Base-by-base conservation (phyloP, 2,113 vertebrate species). In the Oryctolagus cuniculus region DNA sequence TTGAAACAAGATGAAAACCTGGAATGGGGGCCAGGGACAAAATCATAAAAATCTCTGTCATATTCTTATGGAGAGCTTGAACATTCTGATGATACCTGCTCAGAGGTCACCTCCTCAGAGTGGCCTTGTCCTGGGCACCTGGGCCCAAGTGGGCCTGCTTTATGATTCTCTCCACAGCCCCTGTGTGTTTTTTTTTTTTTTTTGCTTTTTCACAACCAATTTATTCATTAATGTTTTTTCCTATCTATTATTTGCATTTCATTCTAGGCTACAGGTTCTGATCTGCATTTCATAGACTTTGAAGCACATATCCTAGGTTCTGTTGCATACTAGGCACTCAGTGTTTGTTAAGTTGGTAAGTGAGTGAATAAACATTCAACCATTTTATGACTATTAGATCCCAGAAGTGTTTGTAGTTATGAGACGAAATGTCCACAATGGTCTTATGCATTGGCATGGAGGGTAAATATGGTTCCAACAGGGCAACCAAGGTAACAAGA, bases 381-480 rank as follows among this genome's bases (percentile, higher is more conserved):
- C 31, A 80, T 5, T 93, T 94, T 10, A 66, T 74, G 93, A 73
- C 12, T 25, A n/a, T 70, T 90, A 38, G 10, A 55, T 78, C 29
- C 19, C 31, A 25, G 63, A 91, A 97, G 91, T 51, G 25, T 94
- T 97, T 96, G 55, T 55, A 81, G 90, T 44, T 83, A 95, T 91
- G 92, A 97, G 61, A 12, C 87, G 80, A 89, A 89, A 87, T 64
- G 44, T 94, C 53, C 69, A 89, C 38, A 63, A 55, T 79, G 73
- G 63, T 83, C 81, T 92, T 97, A 79, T 93, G 89, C 92, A 95
- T 97, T 98, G 96, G 93, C 78, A 91, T 95, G 91, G 94, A 92
- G 87, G 96, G 63, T 96, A 96, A 96, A 44, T 72, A 61, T 96
- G 90, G 91, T 97, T 95, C 87, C 95, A 97, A 95, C 87, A 61